Evolutionary conservation across 2,797 vertebrate species (phyloP), one percentile per base, ranked within the genome.

Genomic region (Protosalanx chinensis): DNA sequence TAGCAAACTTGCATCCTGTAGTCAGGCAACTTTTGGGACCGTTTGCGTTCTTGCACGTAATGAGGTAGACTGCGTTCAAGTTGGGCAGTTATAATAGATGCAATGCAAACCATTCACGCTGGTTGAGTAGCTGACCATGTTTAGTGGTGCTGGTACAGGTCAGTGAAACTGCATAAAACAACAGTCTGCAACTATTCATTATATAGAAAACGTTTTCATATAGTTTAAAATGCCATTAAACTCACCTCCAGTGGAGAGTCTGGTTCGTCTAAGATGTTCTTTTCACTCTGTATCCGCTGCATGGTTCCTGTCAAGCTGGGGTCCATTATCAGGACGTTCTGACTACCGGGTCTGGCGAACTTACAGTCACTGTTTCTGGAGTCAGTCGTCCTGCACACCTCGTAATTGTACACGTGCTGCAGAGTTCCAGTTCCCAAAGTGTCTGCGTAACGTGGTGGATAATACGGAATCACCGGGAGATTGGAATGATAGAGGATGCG

Each of bases 371-470:
- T 80, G 15, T 74, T 79, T 51, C 77, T 73, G 3, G 78, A 78
- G 53, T 74, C 78, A 37, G 66, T 80, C 1, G 67, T 82, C 76
- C 76, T 71, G 32, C 74, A 78, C 61, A 70, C 70, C 49, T 82
- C 81, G 74, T 82, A 82, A 49, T 76, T 78, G 64, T 80, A 76
- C 30, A 77, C 5, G 37, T 53, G 51, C 51, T 80, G 23, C 23
- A 27, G 23, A 27, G 23, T 27, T 27, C 23, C 23, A 27, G 23
- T 27, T 27, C 77, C 77, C 49, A 81, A 67, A 61, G 74, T 76
- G 74, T 88, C 86, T 30, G 86, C 77, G 72, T 85, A 82, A 77
- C 77, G 81, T 46, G 84, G 81, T 13, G 84, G 86, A 71, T 85
- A 86, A 60, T 86, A 82, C 0, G 79, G 82, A 62, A 84, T 81